phyloP scores from a whole-genome alignment of 2,888 invertebrate genomes.

The Plebejus anna region DNA sequence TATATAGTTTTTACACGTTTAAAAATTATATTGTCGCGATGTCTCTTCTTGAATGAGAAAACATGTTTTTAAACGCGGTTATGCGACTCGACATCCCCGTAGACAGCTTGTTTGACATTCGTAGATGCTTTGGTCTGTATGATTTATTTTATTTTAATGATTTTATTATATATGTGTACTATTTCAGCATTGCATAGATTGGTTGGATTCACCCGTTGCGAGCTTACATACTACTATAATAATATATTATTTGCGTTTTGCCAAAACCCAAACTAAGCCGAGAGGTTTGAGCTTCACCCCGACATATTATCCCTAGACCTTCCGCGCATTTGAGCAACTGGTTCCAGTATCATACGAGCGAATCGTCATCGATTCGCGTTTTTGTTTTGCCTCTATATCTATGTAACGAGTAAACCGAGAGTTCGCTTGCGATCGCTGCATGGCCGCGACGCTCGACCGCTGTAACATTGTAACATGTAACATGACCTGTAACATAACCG shows the following conservation, averaged over 20 bases:
- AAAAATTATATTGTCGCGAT: constrained; percentile 25
- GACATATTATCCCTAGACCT: constrained; percentile 65
- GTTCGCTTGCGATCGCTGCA: constrained; percentile 61
- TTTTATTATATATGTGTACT: constrained; percentile 64
- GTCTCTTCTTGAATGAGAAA: constrained; percentile 35
- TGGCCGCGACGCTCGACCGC: constrained; percentile 39
- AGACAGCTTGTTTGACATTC: constrained; percentile 58
- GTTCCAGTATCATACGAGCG: constrained; percentile 52
- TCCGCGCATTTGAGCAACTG: constrained; percentile 67
- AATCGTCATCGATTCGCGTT: constrained; percentile 34
- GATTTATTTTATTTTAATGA: constrained; percentile 53
- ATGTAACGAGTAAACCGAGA: constrained; percentile 36
- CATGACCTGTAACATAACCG: constrained; percentile 29
- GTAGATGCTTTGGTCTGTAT: constrained; percentile 63
- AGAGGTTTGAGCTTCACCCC: constrained; percentile 57
- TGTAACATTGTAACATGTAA: constrained; percentile 32
- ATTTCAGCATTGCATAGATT: constrained; percentile 66
- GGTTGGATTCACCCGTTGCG: constrained; percentile 59
- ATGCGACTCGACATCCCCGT: constrained; percentile 47
- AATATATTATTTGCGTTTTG: constrained; percentile 57
- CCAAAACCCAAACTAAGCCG: constrained; percentile 48
- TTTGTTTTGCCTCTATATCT: constrained; percentile 37
- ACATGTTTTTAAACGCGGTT: constrained; percentile 38
- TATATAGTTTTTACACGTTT: constrained; percentile 31
- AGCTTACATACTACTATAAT: constrained; percentile 51